Conservation (phyloP, 2,797 vertebrate genomes). For the Scyliorhinus canicula region DNA sequence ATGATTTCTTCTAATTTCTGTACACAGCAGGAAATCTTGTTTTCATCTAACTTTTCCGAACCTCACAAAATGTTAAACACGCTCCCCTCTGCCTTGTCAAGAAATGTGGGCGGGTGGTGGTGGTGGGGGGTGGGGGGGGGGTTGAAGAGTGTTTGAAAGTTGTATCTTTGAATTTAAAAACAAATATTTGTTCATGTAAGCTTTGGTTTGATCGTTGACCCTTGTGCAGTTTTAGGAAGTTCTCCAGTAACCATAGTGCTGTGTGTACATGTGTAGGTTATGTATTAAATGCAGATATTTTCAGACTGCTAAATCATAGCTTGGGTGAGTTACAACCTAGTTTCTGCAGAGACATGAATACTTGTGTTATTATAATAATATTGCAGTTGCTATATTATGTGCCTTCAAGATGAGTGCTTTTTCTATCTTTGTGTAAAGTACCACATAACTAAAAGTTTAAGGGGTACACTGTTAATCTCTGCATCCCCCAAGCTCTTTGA, state of each 20-base stretch:
- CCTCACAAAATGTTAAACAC: not conserved
- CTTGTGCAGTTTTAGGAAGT: not conserved
- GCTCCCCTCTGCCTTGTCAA: not conserved
- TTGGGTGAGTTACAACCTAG: not conserved
- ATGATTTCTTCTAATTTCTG: not conserved
- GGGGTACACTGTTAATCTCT: not conserved
- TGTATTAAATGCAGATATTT: not conserved
- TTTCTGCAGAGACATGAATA: not conserved
- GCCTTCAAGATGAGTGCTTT: not conserved
- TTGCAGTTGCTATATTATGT: not conserved
- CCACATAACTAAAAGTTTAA: not conserved
- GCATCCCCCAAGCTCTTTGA: not conserved
- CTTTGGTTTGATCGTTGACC: not conserved
- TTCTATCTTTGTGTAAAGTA: not conserved
- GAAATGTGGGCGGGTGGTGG: not conserved
- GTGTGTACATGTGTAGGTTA: not conserved
- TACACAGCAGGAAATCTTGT: not conserved
- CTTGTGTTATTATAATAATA: not conserved
- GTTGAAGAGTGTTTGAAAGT: not conserved
- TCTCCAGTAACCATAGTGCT: not conserved
- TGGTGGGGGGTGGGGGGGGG: not conserved
- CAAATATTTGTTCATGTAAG: not conserved
- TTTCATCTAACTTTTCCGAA: not conserved
- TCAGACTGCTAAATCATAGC: not conserved
- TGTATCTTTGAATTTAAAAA: not conserved